phyloP scores from a whole-genome alignment of 2,797 vertebrate species.

The Furcifer pardalis region DNA sequence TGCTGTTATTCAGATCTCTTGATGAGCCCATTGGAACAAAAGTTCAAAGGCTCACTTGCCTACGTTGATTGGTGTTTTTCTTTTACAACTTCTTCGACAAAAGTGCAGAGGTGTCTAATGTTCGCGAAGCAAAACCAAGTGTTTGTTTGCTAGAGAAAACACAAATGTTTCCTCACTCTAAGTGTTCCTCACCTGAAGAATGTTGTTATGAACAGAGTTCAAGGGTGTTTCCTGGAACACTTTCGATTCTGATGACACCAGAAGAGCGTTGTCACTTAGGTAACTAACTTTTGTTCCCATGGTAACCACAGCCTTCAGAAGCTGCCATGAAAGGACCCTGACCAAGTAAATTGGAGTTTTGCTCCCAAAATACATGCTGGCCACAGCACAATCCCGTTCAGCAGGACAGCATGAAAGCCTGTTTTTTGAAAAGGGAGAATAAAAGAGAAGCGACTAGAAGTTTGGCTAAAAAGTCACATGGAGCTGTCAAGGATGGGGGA shows the following conservation, averaged over 20 bases:
- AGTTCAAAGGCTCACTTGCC: conserved; percentile 60
- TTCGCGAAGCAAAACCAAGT: conserved; percentile 34
- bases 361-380: conserved; percentile 56
- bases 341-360: conserved; percentile 49
- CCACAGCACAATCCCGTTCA: conserved; percentile 21
- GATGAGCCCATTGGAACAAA: conserved; percentile 48
- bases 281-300: conserved; percentile 68
- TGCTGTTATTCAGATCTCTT: conserved; percentile 25
- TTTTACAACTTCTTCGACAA: conserved; percentile 33
- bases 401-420: not conserved
- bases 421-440: not conserved
- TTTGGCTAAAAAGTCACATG: not conserved
- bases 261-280: conserved; percentile 60
- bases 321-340: conserved; percentile 44
- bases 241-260: conserved; percentile 66
- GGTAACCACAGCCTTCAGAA: conserved; percentile 63
- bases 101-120: conserved; percentile 57
- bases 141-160: conserved; percentile 43
- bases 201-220: conserved; percentile 58
- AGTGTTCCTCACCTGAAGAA: conserved; percentile 57
- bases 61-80: not conserved
- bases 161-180: conserved; percentile 1
- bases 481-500: not conserved
- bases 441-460: conserved; percentile 18
- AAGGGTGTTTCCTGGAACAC: conserved; percentile 65